Evolutionary conservation across 2,797 vertebrate species (phyloP).

Genomic region (Cryptoblepharus egeriae): DNA sequence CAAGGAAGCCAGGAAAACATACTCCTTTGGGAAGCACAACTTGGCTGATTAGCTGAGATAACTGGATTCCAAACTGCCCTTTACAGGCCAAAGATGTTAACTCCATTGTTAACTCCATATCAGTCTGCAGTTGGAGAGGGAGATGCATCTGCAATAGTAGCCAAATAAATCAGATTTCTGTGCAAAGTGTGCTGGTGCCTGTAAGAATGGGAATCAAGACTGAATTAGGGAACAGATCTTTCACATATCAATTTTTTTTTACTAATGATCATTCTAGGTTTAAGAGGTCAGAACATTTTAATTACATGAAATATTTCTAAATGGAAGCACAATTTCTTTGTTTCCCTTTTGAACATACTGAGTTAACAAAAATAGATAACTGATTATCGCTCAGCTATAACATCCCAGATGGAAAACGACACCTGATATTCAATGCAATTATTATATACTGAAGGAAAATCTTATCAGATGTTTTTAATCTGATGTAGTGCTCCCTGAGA

Average conservation of each 20-base stretch:
- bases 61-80: neutral
- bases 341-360: no score
- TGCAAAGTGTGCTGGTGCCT: constrained; percentile 97
- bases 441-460: no score
- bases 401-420: no score
- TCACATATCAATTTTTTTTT: neutral
- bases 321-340: neutral
- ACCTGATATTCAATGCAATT: no score
- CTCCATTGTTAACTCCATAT: rapidly evolving
- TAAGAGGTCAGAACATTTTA: neutral
- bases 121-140: constrained; percentile 60
- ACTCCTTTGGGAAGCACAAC: neutral
- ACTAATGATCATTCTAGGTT: no score
- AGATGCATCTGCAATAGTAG: constrained; percentile 90
- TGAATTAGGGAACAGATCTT: neutral
- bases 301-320: neutral
- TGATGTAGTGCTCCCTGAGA: no score
- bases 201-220: neutral
- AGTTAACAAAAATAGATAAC: no score
- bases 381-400: no score
- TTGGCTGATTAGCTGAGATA: neutral
- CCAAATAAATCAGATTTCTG: constrained; percentile 94
- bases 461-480: no score
- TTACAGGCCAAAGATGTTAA: neutral
- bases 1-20: no score